Base-by-base conservation (phyloP, 2,113 vertebrate species). In the Brachionichthys hirsutus region DNA sequence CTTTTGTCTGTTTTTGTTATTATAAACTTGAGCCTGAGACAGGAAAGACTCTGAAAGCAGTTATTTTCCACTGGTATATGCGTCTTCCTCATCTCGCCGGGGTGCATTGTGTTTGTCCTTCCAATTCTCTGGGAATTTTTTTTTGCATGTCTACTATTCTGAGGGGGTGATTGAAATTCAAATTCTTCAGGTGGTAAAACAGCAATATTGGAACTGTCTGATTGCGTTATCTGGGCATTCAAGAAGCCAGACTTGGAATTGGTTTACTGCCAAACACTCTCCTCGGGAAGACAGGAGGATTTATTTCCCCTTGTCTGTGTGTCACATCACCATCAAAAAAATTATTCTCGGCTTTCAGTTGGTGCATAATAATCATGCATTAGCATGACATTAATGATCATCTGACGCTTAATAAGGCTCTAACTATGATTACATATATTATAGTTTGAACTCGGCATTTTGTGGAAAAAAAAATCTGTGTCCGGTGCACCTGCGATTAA, bases 261-360 rank as follows among this genome's bases (percentile, higher is more conserved):
- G 88, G 89, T 90, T 86, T 84, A 75, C 87, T 86, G 88, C 87
- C 89, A 90, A 86, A 87, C 78, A 74, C 69, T 72, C 83, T 86
- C 68, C 78, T 78, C 43, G 73, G 75, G 81, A 87, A 89, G 86
- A 85, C 78, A 82, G 82, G 89, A 85, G 89, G 88, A 90, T 90
- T 91, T 89, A 90, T 90, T 83, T 78, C 86, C 82, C 83, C 87
- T 85, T 90, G 90, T 90, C 89, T 89, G 78, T 71, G 75, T 89
- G 89, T 89, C 89, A 89, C 83, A 87, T 89, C 86, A 75, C 79
- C 78, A 86, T 87, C 88, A 84, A 82, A 88, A 90, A 85, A 84
- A 92, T 83, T 84, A 88, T 88, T 88, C 85, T 77, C 64, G 46
- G 72, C 85, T 85, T 85, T 87, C 82, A 81, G 48, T 77, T 80